Evolutionary conservation across 2,888 invertebrate species (phyloP), one percentile per base, ranked within the genome.

Genomic region (Listrodromus nycthemerus): DNA sequence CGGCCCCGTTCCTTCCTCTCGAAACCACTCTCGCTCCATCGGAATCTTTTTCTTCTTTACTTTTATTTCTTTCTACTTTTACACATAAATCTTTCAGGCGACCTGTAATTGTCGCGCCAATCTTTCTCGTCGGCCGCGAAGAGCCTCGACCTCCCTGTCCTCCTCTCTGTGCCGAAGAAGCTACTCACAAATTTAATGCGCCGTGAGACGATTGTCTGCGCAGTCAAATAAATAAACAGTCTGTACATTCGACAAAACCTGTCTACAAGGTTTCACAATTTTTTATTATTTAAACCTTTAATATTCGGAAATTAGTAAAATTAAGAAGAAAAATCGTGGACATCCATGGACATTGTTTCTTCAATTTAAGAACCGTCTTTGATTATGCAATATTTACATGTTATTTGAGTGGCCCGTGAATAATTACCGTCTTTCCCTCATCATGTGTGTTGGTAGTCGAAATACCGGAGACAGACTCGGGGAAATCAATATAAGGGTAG

Each of bases 21-120:
- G 27, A 13, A 33, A 30, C 30, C 27, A 37, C 21, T 70, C 69
- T n/a, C 33, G 45, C 67, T 69, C 37, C 50, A 30, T 37, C 41
- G 55, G 30, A 66, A 67, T 41, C 52, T 52, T 80, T 33, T 63
- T 65, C 61, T 21, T 41, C 52, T 75, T 78, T 82, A 58, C 83
- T 85, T 81, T 52, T 33, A 1, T 67, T 50, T 7, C 24, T 80
- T 85, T 84, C 75, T 16, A 45, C 41, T 78, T 79, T 87, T 81
- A 83, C 88, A n/a, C 88, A 91, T 91, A 91, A 91, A 91, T 91
- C 90, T 91, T 87, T 86, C 86, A 77, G 86, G 84, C 85, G 87
- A 89, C 81, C 86, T 84, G 89, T 91, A 90, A 91, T 91, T 91
- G 90, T 91, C 90, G 87, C 88, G 69, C 48, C 63, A 30, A 83